Evolutionary conservation across 64 coral and sea anemone species (phyloP), one percentile per base, ranked within the genome.

Genomic region (Actinia equina): DNA sequence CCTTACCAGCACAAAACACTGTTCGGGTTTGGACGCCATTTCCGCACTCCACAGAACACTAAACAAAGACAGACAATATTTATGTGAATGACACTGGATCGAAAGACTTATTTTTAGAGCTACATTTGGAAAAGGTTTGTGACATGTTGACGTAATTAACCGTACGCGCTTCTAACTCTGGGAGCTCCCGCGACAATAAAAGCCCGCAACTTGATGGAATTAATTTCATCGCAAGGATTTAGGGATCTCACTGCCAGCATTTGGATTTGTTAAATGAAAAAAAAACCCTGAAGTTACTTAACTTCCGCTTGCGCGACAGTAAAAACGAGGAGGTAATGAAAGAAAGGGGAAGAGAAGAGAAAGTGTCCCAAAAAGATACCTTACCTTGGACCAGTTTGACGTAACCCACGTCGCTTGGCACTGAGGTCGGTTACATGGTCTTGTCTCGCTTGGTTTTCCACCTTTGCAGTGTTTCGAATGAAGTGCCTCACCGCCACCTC

Each of bases 351-450:
- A 49, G 46, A 49, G 46, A 49, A 49, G 46, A 49, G 46, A 49
- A 49, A 49, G 46, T 4, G 46, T 8, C 46, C 7, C 30, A 37
- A 49, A 6, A 8, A 49, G 4, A 13, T 74, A 15, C 26, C 3
- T 64, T 90, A 98, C 96, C 96, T 94, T 88, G 58, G 60, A 92
- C 96, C 96, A 98, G 55, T 94, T 84, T 53, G 96, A 90, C n/a
- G 88, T 85, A 0, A 98, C 90, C 96, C 96, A 98, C 3, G 81
- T 88, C 77, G 93, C 96, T 87, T 94, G 93, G 86, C 96, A 98
- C 59, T 84, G 86, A 41, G 88, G 84, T 59, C 56, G 77, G 43
- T 90, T 92, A 44, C 96, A 94, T 46, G 59, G 17, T 65, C 89
- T 83, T 41, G 71, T 86, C 5, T 77, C 44, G 3, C 44, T 87